Base-by-base conservation (phyloP, 1,140 invertebrate genomes). In the Phymorhynchus buccinoides region DNA sequence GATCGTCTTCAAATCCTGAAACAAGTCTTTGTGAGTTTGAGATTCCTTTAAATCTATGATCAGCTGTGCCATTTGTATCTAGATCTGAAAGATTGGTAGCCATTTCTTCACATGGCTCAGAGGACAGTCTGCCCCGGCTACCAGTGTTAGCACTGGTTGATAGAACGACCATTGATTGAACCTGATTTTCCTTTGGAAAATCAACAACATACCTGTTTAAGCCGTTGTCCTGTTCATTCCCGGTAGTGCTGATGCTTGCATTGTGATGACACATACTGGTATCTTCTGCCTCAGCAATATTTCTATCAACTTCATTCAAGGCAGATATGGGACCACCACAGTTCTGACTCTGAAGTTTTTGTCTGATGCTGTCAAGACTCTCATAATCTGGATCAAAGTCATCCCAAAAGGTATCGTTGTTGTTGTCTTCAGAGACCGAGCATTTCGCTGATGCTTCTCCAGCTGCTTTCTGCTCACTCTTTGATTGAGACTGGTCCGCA, bases 311-410 rank as follows among this genome's bases (percentile, higher is more conserved):
- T 35, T 71, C 37, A 32, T 2, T 16, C 12, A 16, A 16, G 18
- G 35, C 16, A 41, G 35, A 35, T 27, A 12, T 18, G 14, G 16
- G 9, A 12, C 44, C 77, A 56, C n/a, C 42, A 35, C 83, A 79
- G 48, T 4, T 16, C 75, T 78, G 75, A 16, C 32, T 39, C 27
- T 27, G 73, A n/a, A 89, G 84, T 84, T 89, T 89, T n/a, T 84
- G 48, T n/a, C 88, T 82, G 62, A 89, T 82, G 80, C 88, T 87
- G 79, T 89, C 89, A 32, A 89, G 86, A 66, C 86, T 89, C 81
- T 88, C 89, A 85, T 89, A 89, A 22, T 87, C 89, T 30, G 89
- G 89, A 68, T 89, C 85, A 84, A 85, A 52, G 7, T 89, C 87
- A 32, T 88, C 86, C 79, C 85, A 80, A 39, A 84, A n/a, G 3